Evolutionary conservation across 2,888 invertebrate species (phyloP).

Genomic region (Acanthosoma haemorrhoidale): DNA sequence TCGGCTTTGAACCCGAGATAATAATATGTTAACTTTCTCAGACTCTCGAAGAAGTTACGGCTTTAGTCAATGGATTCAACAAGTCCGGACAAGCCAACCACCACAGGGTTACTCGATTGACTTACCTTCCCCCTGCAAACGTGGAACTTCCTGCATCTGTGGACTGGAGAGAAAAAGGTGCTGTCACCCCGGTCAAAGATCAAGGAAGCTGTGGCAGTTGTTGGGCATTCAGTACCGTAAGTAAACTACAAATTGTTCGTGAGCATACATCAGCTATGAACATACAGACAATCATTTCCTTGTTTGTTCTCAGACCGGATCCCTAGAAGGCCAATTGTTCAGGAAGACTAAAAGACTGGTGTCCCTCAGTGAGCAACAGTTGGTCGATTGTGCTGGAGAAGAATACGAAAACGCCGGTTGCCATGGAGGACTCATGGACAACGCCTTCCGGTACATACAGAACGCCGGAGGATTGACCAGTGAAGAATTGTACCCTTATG

Average conservation of each 20-base stretch:
- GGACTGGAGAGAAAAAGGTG: conserved; percentile 80
- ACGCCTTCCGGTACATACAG: conserved; percentile 50
- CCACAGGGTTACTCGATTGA: not conserved
- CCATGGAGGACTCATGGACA: conserved; percentile 48
- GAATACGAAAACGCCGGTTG: conserved; percentile 47
- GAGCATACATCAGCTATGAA: too few species aligned
- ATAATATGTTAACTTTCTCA: not conserved
- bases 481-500: conserved; percentile 53
- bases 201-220: conserved; percentile 70
- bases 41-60: not conserved
- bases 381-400: conserved; percentile 16
- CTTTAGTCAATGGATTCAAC: conserved; percentile 33
- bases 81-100: not conserved
- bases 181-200: conserved; percentile 85
- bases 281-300: not conserved
- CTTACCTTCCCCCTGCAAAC: conserved; percentile 52
- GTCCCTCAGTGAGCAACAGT: conserved; percentile 51
- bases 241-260: conserved; percentile 45
- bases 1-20: not conserved
- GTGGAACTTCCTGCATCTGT: conserved; percentile 63
- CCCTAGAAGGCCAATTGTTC: conserved; percentile 53
- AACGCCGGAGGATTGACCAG: conserved; percentile 54
- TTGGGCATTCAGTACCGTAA: conserved; percentile 85
- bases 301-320: conserved; percentile 51
- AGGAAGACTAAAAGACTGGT: conserved; percentile 50